Evolutionary conservation across 2,888 invertebrate species (phyloP).

Genomic region (Acanthopleura granulata): DNA sequence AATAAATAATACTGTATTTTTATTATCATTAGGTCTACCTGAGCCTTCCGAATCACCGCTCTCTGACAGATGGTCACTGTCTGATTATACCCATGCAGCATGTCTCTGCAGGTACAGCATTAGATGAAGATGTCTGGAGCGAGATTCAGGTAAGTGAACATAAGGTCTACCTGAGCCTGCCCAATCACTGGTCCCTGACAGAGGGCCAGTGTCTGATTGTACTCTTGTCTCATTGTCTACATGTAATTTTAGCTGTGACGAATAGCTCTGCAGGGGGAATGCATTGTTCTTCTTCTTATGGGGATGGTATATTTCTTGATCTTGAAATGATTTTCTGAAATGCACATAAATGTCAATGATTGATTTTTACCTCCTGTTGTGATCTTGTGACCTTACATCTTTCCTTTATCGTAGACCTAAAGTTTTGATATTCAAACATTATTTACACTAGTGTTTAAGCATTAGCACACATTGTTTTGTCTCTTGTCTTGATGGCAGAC

Average conservation of each 20-base stretch:
- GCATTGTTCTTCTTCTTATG: too few relatives aligned
- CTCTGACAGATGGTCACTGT: slow-evolving; percentile 87
- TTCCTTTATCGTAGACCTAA: too few relatives aligned
- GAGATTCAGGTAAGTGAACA: slow-evolving; percentile 84
- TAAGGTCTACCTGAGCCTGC: slow-evolving; percentile 84
- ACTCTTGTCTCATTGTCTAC: slow-evolving; percentile 86
- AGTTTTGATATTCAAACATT: too few relatives aligned
- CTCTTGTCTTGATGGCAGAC: slow-evolving; percentile 71
- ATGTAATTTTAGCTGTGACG: too few relatives aligned
- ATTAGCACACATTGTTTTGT: neutral
- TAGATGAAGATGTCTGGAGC: slow-evolving; percentile 95
- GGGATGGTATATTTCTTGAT: too few relatives aligned
- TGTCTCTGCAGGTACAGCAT: slow-evolving; percentile 80
- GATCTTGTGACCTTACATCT: too few relatives aligned
- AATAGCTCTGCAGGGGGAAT: too few relatives aligned
- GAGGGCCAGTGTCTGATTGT: slow-evolving; percentile 87
- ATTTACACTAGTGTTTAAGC: too few relatives aligned
- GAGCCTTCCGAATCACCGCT: slow-evolving; percentile 83
- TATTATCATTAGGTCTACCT: slow-evolving; percentile 77
- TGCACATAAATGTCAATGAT: too few relatives aligned
- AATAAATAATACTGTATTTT: too few relatives aligned
- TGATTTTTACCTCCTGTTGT: too few relatives aligned
- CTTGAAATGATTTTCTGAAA: too few relatives aligned
- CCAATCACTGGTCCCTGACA: slow-evolving; percentile 84
- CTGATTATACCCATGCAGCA: slow-evolving; percentile 88